A percentile compares a stretch with the other conserved stretches of the same genome.
phyloP scores from a whole-genome alignment of 2,113 vertebrate genomes.

The Todiramphus saurophagus region DNA sequence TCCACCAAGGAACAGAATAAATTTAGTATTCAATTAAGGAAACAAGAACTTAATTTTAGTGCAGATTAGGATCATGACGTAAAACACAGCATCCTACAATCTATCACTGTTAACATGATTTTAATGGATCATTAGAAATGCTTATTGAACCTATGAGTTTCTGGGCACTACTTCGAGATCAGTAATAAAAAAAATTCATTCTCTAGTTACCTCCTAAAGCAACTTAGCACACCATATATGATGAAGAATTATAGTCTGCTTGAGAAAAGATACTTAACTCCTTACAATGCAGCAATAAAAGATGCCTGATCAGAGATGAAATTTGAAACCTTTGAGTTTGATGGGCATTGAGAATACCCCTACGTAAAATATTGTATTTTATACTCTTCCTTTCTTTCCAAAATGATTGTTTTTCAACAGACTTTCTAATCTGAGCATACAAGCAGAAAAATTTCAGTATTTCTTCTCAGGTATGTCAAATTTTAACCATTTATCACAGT shows the following conservation, averaged over 20 bases:
- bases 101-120: conserved; percentile 3
- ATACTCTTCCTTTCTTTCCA: not conserved
- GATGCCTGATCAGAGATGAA: conserved; percentile 1
- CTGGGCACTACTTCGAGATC: conserved; percentile 15
- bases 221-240: not conserved
- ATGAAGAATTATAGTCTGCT: conserved; percentile 50
- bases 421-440: not conserved
- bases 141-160: conserved; percentile 35
- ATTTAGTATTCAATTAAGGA: conserved; percentile 27
- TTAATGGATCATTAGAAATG: conserved; percentile 44
- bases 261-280: conserved; percentile 38
- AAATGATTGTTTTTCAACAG: not conserved
- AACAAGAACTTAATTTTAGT: conserved; percentile 31
- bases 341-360: conserved; percentile 6
- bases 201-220: conserved; percentile 41
- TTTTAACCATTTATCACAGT: not conserved
- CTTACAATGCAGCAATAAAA: conserved; percentile 52
- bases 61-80: not conserved
- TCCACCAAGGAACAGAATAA: not conserved
- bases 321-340: conserved; percentile 31
- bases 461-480: not conserved
- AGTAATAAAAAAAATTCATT: conserved; percentile 48
- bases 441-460: not conserved
- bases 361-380: not conserved
- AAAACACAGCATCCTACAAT: conserved; percentile 8